phyloP scores from a whole-genome alignment of 1,140 invertebrate genomes.

The Lepidotrigona ventralis region DNA sequence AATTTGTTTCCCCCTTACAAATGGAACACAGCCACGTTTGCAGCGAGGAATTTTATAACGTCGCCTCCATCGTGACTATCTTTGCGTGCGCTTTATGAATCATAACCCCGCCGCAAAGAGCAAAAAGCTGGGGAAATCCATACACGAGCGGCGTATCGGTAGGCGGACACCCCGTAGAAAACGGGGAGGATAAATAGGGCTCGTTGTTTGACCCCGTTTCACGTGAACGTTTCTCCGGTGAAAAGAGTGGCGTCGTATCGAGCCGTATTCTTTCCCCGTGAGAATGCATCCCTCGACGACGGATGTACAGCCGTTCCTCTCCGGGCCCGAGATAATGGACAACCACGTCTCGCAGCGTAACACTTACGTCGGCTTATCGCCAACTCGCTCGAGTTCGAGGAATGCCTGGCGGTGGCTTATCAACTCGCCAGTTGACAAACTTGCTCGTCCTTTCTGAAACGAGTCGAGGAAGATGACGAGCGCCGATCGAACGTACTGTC shows the following conservation, averaged over 20 bases:
- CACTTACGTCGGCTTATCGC: conserved; percentile 65
- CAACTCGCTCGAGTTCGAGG: conserved; percentile 58
- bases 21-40: neutral
- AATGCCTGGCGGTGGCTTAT: conserved; percentile 64
- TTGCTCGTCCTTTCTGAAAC: conserved; percentile 39
- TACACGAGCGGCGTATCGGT: neutral
- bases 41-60: neutral
- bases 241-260: neutral
- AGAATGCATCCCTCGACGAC: neutral
- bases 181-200: neutral
- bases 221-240: neutral
- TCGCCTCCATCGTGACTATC: neutral
- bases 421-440: conserved; percentile 63
- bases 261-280: neutral
- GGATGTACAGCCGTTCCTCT: neutral
- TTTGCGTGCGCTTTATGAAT: neutral
- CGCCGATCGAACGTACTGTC: conserved; percentile 45
- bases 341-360: conserved; percentile 37
- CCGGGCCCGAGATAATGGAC: conserved; percentile 54
- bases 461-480: conserved; percentile 42
- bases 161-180: neutral
- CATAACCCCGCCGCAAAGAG: neutral
- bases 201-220: neutral
- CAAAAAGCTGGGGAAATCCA: neutral
- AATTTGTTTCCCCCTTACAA: neutral